Base-by-base conservation (phyloP, 1,140 invertebrate species). In the Achatina immaculata region DNA sequence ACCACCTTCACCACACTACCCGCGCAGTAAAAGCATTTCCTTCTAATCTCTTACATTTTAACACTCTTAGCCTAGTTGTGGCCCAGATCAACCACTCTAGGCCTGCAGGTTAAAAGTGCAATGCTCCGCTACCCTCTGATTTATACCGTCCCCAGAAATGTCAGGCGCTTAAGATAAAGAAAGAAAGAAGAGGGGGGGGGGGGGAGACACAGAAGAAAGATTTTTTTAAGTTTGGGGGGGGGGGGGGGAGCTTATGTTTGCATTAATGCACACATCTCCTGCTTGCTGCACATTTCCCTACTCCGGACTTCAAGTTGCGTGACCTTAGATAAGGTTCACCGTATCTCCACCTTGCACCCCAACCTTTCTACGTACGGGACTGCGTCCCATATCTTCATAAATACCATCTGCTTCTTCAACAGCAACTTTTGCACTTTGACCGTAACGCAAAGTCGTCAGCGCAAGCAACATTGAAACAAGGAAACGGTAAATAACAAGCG, bases 341-440 rank as follows among this genome's bases (percentile, higher is more conserved):
- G 38, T 28, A 38, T 14, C 66, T 2, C n/a, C 58, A 6, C 28
- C 58, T 62, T 28, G 28, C 68, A 1, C 68, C 68, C 28, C 38
- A 16, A 69, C 58, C n/a, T 31, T n/a, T n/a, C n/a, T 31, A 34
- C 16, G 58, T 31, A 62, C 58, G n/a, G 1, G 6, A 6, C 7
- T 31, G 28, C 6, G 36, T 19, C 36, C 21, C 9, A 43, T 43
- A 69, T 4, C 4, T 6, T 69, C 28, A n/a, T 66, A 40, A 55
- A 36, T 28, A 68, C 66, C 78, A 79, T 69, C 78, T 69, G 78
- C 40, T 79, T 79, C 48, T 55, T 79, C 42, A 51, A 40, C 66
- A 51, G 66, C 40, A 55, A 21, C 40, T 43, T 51, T 42, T 38
- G 36, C 66, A 1, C 34, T n/a, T 45, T 31, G 45, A 51, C 31